These are phyloP conservation scores for Bedellia somnulentella DNA, from an alignment of 2,888 invertebrate species.

Conservation along the genomic window DNA sequence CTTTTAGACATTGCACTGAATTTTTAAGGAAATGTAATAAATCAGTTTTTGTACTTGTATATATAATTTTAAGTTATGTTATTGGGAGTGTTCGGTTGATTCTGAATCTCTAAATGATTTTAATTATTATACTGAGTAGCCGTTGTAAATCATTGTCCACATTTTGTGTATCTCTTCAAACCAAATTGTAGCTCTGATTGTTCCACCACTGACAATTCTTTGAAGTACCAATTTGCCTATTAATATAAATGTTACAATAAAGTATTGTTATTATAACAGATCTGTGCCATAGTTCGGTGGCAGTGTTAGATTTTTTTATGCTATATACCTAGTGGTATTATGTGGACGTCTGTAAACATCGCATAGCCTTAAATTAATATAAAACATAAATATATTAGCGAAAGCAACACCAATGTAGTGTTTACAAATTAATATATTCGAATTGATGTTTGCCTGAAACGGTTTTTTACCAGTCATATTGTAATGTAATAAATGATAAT, in stretches of 20 bases:
- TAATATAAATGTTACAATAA: not conserved
- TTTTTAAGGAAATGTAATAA: too few relatives aligned
- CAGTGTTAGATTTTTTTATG: constrained; percentile 41
- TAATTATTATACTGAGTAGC: too few relatives aligned
- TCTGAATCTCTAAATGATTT: constrained; percentile 59
- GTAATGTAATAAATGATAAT: too few relatives aligned
- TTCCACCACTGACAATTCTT: too few relatives aligned
- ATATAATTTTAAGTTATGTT: constrained; percentile 56
- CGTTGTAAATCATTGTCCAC: too few relatives aligned
- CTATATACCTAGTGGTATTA: constrained; percentile 35
- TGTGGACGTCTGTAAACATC: constrained; percentile 44
- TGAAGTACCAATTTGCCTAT: too few relatives aligned
- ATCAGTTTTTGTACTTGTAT: constrained; percentile 52
- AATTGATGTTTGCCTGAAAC: constrained; percentile 8
- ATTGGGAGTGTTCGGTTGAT: constrained; percentile 47
- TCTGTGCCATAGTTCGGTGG: constrained; percentile 57
- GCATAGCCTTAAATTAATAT: constrained; percentile 35
- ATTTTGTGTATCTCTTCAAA: too few relatives aligned
- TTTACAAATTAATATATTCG: constrained; percentile 15
- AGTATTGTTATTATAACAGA: constrained; percentile 17
- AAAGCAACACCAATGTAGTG: constrained; percentile 20
- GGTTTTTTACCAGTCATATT: too few relatives aligned
- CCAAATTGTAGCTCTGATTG: too few relatives aligned
- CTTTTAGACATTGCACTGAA: too few relatives aligned
- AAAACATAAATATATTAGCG: constrained; percentile 24